Evolutionary conservation across 2,113 vertebrate species (phyloP).

Genomic region (Elachura formosa): DNA sequence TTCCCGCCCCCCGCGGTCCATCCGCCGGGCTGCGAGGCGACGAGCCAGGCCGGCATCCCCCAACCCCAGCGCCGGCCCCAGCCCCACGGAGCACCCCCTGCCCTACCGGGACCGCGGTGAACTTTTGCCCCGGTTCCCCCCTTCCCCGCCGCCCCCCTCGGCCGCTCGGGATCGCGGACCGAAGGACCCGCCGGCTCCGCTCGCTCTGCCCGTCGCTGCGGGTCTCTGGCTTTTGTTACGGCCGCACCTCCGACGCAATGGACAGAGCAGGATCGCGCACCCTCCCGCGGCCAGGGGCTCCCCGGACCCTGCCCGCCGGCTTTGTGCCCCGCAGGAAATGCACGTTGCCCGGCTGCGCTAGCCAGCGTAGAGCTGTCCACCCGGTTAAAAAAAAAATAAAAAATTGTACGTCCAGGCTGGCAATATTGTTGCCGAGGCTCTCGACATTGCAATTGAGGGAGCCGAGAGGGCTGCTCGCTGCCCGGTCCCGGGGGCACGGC

Average conservation of each 20-base stretch:
- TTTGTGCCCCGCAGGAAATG: conserved; percentile 36
- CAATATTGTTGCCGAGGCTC: neutral
- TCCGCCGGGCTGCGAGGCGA: neutral
- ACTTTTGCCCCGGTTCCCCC: conserved; percentile 51
- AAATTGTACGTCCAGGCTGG: neutral
- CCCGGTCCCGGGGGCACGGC: neutral
- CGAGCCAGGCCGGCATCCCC: conserved; percentile 23
- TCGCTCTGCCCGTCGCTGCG: neutral
- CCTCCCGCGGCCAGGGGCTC: conserved; percentile 27
- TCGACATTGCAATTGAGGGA: neutral
- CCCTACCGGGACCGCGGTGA: neutral
- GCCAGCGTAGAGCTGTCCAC: neutral
- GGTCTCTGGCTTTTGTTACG: conserved; percentile 55
- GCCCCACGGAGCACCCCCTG: neutral
- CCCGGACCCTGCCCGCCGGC: neutral
- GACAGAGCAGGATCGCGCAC: conserved; percentile 25
- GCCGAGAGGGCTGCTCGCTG: neutral
- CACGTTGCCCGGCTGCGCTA: neutral
- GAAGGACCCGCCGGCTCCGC: neutral
- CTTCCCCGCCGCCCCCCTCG: neutral
- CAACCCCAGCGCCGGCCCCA: neutral
- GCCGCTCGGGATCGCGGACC: neutral
- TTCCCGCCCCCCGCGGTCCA: neutral
- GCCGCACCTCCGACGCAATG: conserved; percentile 16
- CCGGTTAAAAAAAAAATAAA: neutral